These are phyloP conservation scores for Himalopsyche anomala DNA, from an alignment of 2,888 invertebrate species.

Conservation along the genomic window DNA sequence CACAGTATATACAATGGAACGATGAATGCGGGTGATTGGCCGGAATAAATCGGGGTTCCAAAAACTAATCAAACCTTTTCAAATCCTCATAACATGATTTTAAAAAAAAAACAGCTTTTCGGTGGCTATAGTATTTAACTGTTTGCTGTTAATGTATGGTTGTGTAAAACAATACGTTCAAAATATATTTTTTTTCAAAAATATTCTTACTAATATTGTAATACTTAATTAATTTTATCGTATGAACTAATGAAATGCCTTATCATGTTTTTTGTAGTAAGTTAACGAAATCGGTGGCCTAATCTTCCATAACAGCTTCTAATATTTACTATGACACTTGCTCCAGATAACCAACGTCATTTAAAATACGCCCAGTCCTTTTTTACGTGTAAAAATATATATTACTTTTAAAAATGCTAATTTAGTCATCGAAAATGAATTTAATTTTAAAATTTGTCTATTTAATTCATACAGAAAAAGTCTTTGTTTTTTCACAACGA, in stretches of 20 bases:
- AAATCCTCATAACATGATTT: background rate
- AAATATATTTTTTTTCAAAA: background rate
- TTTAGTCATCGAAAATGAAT: background rate
- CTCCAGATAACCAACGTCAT: background rate
- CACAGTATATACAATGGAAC: too few species aligned
- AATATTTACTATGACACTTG: background rate
- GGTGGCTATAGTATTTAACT: background rate
- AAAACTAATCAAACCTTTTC: too few species aligned
- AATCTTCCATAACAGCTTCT: background rate
- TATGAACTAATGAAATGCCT: constrained; percentile 4
- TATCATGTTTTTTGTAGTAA: background rate
- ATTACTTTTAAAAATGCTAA: background rate
- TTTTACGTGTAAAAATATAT: background rate
- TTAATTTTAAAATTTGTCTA: background rate
- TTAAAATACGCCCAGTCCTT: background rate
- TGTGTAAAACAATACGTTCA: constrained; percentile 29
- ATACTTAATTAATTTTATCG: background rate
- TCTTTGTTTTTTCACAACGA: background rate
- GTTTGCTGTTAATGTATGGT: constrained; percentile 2
- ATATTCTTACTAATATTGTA: constrained; percentile 8
- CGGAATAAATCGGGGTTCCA: too few species aligned
- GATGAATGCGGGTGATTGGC: too few species aligned
- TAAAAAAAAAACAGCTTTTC: background rate
- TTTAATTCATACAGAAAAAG: too few species aligned
- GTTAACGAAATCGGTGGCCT: background rate